phyloP scores from a whole-genome alignment of 2,888 invertebrate species.

The Heliconius hortense region DNA sequence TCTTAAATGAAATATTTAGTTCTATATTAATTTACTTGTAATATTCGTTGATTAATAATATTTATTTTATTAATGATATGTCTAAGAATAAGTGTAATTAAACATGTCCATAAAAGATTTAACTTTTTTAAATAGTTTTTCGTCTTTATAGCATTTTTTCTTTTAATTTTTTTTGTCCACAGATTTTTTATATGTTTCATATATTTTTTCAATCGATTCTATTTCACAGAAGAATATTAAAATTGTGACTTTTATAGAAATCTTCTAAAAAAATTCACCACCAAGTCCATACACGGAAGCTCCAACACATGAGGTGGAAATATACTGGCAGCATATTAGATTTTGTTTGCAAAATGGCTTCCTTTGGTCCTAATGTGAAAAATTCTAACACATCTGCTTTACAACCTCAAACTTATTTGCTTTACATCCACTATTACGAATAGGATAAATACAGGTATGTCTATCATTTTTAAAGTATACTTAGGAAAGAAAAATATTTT shows the following conservation, averaged over 20 bases:
- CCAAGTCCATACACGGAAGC: constrained; percentile 8
- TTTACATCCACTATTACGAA: not conserved
- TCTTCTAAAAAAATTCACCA: not conserved
- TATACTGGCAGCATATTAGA: constrained; percentile 45
- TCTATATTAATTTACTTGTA: not conserved
- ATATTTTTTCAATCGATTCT: no score
- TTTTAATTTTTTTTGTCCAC: not conserved
- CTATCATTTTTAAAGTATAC: not conserved
- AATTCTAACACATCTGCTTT: constrained; percentile 12
- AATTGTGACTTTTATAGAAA: not conserved
- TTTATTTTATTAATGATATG: not conserved
- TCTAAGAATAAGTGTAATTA: not conserved
- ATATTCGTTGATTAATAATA: not conserved
- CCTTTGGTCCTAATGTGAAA: constrained; percentile 49
- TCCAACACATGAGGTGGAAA: constrained; percentile 1
- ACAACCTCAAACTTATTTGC: not conserved
- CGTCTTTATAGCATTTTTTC: no score
- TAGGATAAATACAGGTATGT: not conserved
- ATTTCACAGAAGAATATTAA: not conserved
- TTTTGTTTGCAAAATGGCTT: constrained; percentile 74
- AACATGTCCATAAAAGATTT: no score
- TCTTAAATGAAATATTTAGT: not conserved
- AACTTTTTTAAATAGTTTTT: no score
- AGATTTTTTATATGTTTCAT: no score
- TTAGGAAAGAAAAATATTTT: not conserved